Percentiles rank a stretch among this genome's conserved stretches.
Evolutionary conservation across 2,888 invertebrate genomes (phyloP).

Genomic region (Thereva unica): DNA sequence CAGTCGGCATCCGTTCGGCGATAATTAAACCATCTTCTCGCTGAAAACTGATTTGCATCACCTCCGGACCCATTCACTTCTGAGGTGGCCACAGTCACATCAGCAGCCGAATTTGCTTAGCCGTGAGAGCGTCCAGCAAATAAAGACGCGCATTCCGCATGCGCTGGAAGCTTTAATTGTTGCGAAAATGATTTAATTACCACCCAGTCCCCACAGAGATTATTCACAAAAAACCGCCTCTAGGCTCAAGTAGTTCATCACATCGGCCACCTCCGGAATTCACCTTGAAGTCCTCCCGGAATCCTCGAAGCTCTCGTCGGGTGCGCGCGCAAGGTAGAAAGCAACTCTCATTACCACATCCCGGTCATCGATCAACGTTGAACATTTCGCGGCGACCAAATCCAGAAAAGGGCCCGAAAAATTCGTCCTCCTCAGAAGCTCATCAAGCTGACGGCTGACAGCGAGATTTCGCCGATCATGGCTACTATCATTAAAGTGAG

Average conservation of each 20-base stretch:
- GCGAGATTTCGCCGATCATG: conserved; percentile 1
- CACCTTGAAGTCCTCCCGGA: conserved; percentile 15
- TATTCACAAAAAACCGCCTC: neutral
- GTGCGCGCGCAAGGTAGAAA: conserved; percentile 18
- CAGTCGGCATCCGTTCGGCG: too few species aligned
- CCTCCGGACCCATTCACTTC: too few species aligned
- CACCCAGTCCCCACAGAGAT: conserved; percentile 3
- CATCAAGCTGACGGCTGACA: neutral
- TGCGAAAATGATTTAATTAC: conserved; percentile 35
- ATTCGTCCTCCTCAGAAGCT: neutral
- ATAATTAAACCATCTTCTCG: too few species aligned
- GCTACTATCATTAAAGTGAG: conserved; percentile 28
- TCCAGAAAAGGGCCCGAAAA: neutral
- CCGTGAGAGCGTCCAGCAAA: conserved; percentile 19
- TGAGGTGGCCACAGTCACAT: neutral
- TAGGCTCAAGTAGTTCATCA: conserved; percentile 3
- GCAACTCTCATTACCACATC: conserved; percentile 19
- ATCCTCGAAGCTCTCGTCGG: neutral
- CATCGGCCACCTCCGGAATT: conserved; percentile 20
- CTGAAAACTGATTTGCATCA: too few species aligned
- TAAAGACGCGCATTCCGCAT: conserved; percentile 15
- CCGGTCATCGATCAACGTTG: conserved; percentile 29
- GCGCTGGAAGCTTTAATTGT: conserved; percentile 16
- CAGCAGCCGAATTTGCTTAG: conserved; percentile 4
- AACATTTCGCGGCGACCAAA: conserved; percentile 9